Base-by-base conservation (phyloP, 2,797 vertebrate species). In the Hylomyscus alleni region DNA sequence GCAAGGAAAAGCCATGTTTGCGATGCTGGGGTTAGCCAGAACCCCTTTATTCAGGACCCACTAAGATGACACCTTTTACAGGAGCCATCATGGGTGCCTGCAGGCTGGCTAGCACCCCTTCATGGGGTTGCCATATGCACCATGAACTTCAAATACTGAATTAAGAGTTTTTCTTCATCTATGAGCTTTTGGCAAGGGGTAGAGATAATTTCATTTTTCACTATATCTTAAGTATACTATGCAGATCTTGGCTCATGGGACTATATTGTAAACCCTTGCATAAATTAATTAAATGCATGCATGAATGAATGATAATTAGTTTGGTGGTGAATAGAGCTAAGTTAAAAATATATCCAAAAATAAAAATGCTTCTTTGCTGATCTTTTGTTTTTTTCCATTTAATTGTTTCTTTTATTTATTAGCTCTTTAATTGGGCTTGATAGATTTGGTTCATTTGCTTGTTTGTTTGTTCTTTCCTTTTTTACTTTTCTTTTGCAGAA, bases 271-370 rank as follows among this genome's bases (percentile, higher is more conserved):
- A 93, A 78, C 34, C 84, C 50, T 26, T 86, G 73, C 47, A 90
- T 58, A 12, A 58, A 31, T 65, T 9, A 84, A 80, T 24, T 85
- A 34, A 50, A 78, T n/a, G 9, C 40, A 47, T 72, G 9, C 20
- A 52, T 31, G 22, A 89, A 34, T 62, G 54, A 87, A 78, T 31
- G 7, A 50, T 88, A 92, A 87, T 76, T 84, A 56, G 47, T 56
- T 83, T 92, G 56, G 54, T 62, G 12, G 34, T 62, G 1, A 88
- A 56, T 22, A 84, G 52, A 13, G 6, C 15, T 84, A 11, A 47
- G n/a, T 17, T 88, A 85, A 87, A 89, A 58, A 58, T 56, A 92
- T 69, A 87, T 76, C 44, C 47, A 93, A 77, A 44, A 78, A 87
- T 62, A 29, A 11, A 93, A 52, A 44, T 69, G 8, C n/a, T 93